Evolutionary conservation across 2,797 vertebrate species (phyloP).

Genomic region (Cephalopachus bancanus): DNA sequence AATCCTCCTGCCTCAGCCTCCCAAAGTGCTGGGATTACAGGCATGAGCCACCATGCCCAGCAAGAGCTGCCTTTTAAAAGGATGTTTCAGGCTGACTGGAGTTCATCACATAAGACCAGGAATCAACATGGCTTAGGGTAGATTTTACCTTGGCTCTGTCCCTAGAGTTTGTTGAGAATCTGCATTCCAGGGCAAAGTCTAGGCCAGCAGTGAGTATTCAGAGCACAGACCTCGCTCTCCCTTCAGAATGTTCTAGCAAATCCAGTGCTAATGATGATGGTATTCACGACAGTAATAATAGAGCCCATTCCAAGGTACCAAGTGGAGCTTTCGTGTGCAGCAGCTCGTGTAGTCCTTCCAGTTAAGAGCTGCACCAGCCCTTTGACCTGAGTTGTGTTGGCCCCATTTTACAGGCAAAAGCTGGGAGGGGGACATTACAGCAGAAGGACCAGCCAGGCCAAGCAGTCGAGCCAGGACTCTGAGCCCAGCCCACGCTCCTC

Average conservation of each 20-base stretch:
- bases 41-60: no score
- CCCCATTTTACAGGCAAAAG: background rate
- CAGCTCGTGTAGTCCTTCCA: background rate
- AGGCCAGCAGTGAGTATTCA: fast-evolving
- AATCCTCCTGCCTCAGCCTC: no score
- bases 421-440: background rate
- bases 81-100: background rate
- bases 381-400: background rate
- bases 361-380: background rate
- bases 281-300: fast-evolving
- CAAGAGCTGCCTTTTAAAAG: background rate
- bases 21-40: no score
- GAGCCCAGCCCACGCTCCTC: no score
- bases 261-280: fast-evolving
- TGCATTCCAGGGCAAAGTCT: fast-evolving
- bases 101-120: background rate
- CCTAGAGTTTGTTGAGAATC: background rate
- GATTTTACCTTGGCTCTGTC: background rate
- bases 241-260: fast-evolving
- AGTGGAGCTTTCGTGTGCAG: fast-evolving
- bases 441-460: background rate
- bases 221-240: background rate
- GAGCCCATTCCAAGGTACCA: fast-evolving
- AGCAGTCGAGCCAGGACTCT: background rate
- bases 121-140: background rate